Conservation (phyloP, 2,113 vertebrate genomes). For the Melanerpes formicivorus region DNA sequence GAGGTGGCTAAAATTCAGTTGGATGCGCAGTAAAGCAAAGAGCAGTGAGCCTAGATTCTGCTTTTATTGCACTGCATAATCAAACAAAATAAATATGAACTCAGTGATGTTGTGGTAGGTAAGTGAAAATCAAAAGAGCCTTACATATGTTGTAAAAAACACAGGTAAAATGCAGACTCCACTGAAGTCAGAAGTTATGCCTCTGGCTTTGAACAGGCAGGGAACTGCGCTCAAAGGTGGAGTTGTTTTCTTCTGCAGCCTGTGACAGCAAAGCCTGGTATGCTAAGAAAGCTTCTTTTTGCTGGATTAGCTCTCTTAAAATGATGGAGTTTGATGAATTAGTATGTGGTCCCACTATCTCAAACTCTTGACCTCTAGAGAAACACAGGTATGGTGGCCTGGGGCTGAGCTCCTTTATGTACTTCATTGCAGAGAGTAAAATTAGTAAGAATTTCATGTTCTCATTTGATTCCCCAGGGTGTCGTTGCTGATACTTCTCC, state of each 20-base stretch:
- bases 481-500: constrained; percentile 95
- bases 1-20: background rate
- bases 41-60: background rate
- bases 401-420: background rate
- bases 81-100: background rate
- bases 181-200: background rate
- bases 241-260: background rate
- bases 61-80: background rate
- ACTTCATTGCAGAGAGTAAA: background rate
- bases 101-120: background rate
- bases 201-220: background rate
- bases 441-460: constrained; percentile 55
- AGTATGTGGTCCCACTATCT: background rate
- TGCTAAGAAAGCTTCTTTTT: background rate
- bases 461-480: constrained; percentile 81
- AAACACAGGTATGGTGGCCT: background rate
- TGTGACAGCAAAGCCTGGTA: background rate
- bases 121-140: background rate
- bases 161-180: background rate
- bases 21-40: background rate
- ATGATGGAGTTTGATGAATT: background rate
- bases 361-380: background rate
- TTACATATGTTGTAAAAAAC: background rate
- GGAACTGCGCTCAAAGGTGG: background rate
- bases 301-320: background rate